A percentile compares a stretch with the other conserved stretches of the same genome.
Evolutionary conservation across 92 coral and sea anemone genomes (phyloP).

Genomic region (Heteractis magnifica): DNA sequence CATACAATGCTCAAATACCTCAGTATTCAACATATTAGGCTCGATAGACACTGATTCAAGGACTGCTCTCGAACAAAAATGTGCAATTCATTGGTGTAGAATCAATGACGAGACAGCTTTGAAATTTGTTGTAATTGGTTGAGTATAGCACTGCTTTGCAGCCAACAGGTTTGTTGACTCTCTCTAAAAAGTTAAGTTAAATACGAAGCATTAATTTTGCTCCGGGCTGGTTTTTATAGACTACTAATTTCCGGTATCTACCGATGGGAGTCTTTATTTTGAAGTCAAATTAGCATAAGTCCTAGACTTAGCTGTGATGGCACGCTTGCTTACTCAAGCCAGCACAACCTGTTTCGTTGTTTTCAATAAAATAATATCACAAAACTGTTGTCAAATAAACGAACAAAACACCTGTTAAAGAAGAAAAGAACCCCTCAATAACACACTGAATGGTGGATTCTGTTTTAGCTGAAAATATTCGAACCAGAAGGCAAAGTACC

Average conservation of each 20-base stretch:
- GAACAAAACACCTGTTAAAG: neutral
- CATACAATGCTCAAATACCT: conserved; percentile 15
- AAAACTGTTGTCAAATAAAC: conserved; percentile 1
- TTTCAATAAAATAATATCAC: neutral
- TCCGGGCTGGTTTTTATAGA: neutral
- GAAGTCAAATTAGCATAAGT: conserved; percentile 57
- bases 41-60: neutral
- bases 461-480: neutral
- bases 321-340: conserved; percentile 32
- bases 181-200: neutral
- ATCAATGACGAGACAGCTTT: neutral
- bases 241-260: conserved; percentile 24
- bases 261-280: neutral
- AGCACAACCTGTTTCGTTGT: neutral
- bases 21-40: conserved; percentile 18
- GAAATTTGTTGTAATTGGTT: neutral
- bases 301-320: conserved; percentile 42
- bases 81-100: neutral
- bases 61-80: neutral
- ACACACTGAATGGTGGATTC: neutral
- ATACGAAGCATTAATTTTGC: conserved; percentile 3
- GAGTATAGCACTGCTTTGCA: neutral
- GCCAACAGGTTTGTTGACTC: neutral
- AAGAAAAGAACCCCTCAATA: neutral
- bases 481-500: neutral